Evolutionary conservation across 2,888 invertebrate species (phyloP), one percentile per base, ranked within the genome.

Genomic region (Leuctra nigra): DNA sequence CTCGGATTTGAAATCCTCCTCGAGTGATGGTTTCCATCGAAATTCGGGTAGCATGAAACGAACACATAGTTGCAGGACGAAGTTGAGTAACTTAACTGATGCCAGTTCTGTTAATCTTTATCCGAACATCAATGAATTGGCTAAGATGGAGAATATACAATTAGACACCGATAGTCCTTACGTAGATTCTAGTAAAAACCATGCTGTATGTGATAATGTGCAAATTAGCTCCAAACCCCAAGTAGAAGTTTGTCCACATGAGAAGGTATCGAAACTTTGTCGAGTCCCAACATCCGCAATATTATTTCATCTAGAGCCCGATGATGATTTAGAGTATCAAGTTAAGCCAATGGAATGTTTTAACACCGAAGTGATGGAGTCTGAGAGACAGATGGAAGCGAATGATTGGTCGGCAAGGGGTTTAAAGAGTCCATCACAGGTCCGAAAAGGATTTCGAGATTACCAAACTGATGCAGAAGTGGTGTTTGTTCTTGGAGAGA

Each of bases 401-500:
- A 7, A 11, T 29, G 29, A 29, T 11, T 7, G 7, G 29, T 11
- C 29, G 6, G 11, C 6, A 29, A n/a, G 29, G 7, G 11, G 29
- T 7, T 29, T 11, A 29, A 29, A 24, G 25, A 24, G 11, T 6
- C 2, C 24, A 48, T 29, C 50, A n/a, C n/a, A n/a, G n/a, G n/a
- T n/a, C n/a, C n/a, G n/a, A n/a, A n/a, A n/a, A n/a, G n/a, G n/a
- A n/a, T n/a, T n/a, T n/a, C n/a, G n/a, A n/a, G n/a, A n/a, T n/a
- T n/a, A n/a, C n/a, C n/a, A n/a, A n/a, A n/a, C n/a, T n/a, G n/a
- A n/a, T n/a, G n/a, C n/a, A n/a, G 24, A 24, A n/a, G 86, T 86
- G 0, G 73, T 86, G 7, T 87, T 87, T 68, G 83, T 86, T 3
- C 68, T 87, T 47, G 86, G 86, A 18, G 86, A 86, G 57, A 78